Evolutionary conservation across 2,797 vertebrate genomes (phyloP).

Genomic region (Labroides dimidiatus): DNA sequence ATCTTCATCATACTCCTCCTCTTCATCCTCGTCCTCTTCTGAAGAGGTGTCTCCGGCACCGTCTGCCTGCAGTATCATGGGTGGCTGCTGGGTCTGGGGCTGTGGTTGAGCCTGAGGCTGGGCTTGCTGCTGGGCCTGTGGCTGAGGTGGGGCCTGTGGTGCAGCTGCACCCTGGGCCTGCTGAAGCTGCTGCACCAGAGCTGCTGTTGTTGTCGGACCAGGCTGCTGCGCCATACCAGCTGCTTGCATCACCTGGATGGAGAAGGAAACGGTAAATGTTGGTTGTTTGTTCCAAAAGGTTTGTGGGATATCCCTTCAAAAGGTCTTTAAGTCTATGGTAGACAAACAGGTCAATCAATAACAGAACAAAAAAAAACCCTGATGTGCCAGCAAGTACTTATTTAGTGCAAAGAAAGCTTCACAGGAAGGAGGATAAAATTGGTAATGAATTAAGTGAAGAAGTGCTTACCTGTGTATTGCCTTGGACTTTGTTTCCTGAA

Average conservation of each 20-base stretch:
- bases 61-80: constrained; percentile 95
- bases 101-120: constrained; percentile 83
- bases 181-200: constrained; percentile 85
- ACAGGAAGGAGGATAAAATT: background rate
- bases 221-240: constrained; percentile 88
- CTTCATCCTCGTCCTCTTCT: constrained; percentile 97
- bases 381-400: background rate
- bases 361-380: too few relatives aligned
- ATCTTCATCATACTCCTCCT: constrained; percentile 98
- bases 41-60: constrained; percentile 96
- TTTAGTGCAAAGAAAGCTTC: background rate
- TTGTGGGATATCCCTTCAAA: too few relatives aligned
- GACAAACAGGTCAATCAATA: too few relatives aligned
- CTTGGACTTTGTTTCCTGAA: constrained; percentile 90
- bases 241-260: constrained; percentile 86
- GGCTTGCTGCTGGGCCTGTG: constrained; percentile 81
- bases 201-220: constrained; percentile 82
- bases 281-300: background rate
- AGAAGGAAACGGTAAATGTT: background rate
- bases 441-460: background rate
- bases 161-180: constrained; percentile 81
- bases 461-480: constrained; percentile 87
- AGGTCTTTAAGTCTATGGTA: too few relatives aligned
- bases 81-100: constrained; percentile 87
- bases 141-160: constrained; percentile 78